Evolutionary conservation across 1,140 invertebrate species (phyloP).

Genomic region (Melitaea cinxia): DNA sequence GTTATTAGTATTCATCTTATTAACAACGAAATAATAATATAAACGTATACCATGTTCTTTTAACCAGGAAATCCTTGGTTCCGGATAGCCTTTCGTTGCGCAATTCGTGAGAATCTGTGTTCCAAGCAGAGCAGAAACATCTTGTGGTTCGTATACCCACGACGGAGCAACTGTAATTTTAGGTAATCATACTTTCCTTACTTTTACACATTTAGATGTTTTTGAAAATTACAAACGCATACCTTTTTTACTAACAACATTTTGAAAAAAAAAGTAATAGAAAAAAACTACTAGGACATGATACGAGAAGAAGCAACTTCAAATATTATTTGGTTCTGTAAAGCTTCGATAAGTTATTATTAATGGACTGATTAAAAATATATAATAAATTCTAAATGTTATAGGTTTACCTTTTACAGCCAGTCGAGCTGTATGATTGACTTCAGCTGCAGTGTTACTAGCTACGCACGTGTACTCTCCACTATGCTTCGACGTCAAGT

Average conservation of each 20-base stretch:
- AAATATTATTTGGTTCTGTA: too few relatives aligned
- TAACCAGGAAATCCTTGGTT: conserved; percentile 90
- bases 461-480: conserved; percentile 94
- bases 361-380: background rate
- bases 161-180: conserved; percentile 88
- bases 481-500: conserved; percentile 89
- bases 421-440: conserved; percentile 90
- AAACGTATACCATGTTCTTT: conserved; percentile 79
- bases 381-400: background rate
- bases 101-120: conserved; percentile 89
- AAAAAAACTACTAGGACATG: too few relatives aligned
- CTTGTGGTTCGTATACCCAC: conserved; percentile 91
- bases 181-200: background rate
- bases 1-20: too few relatives aligned
- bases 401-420: conserved; percentile 88
- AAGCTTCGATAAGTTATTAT: too few relatives aligned
- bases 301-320: too few relatives aligned
- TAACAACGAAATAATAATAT: background rate
- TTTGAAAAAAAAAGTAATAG: too few relatives aligned
- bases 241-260: too few relatives aligned
- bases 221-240: too few relatives aligned
- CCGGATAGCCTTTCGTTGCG: conserved; percentile 90
- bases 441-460: conserved; percentile 90
- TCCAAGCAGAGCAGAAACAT: conserved; percentile 88
- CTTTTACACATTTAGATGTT: too few relatives aligned